Percentiles rank a stretch among this genome's conserved stretches.
These are phyloP conservation scores for Clavelina lepadiformis DNA, from an alignment of 23 tunicate species.

Conservation along the genomic window DNA sequence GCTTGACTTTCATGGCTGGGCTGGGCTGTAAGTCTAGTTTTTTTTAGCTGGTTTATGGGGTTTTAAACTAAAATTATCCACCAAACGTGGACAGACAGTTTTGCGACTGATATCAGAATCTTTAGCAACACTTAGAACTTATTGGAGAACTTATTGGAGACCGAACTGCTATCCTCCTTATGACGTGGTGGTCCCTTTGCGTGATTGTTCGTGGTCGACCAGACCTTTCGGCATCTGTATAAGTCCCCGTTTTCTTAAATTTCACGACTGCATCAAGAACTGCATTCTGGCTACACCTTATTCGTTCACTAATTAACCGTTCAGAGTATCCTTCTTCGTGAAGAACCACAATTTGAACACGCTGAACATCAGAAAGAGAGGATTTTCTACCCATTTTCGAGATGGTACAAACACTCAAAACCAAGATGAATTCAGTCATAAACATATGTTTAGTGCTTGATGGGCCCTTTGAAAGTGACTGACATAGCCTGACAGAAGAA, in stretches of 20 bases:
- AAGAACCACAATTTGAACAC: constrained; percentile 3
- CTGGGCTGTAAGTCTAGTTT: constrained; percentile 10
- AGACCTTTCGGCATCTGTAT: background rate
- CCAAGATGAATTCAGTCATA: background rate
- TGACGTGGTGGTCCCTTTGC: constrained; percentile 6
- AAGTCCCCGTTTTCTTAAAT: background rate
- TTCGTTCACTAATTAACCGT: background rate
- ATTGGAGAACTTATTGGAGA: constrained; percentile 6
- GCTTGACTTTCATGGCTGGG: constrained; percentile 14
- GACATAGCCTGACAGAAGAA: background rate
- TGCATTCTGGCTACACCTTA: constrained; percentile 8
- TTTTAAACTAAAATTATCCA: constrained; percentile 2
- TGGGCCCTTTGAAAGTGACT: constrained; percentile 1
- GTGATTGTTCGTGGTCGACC: constrained; percentile 24
- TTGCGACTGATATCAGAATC: constrained; percentile 1
- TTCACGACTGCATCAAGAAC: constrained; percentile 8
- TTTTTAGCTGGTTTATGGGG: constrained; percentile 17
- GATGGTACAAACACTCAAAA: background rate
- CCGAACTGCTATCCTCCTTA: constrained; percentile 7
- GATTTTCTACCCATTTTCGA: constrained; percentile 7
- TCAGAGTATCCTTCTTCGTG: constrained; percentile 4
- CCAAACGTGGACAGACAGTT: constrained; percentile 7
- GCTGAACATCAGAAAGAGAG: constrained; percentile 6
- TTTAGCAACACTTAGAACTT: background rate
- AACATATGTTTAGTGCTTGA: background rate